Base-by-base conservation (phyloP, 1,140 invertebrate genomes). In the Temnothorax nylanderi region DNA sequence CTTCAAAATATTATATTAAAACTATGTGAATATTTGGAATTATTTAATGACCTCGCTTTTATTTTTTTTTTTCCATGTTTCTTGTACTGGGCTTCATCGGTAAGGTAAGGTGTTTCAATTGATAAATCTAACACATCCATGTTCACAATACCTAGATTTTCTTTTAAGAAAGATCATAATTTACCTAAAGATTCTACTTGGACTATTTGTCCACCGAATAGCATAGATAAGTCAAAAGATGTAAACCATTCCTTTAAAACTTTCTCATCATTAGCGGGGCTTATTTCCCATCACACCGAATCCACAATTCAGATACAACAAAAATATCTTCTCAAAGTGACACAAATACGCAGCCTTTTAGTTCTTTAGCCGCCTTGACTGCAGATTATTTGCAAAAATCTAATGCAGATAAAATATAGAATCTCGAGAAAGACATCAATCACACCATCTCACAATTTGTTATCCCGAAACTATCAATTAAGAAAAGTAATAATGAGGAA, bases 81-180 rank as follows among this genome's bases (percentile, higher is more conserved):
- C 95, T 94, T 95, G 85, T 89, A 87, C 74, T 87, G 85, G 81
- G 80, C 87, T 92, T 91, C 91, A 91, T 95, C 93, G 93, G 95
- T 93, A 96, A 96, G 96, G 96, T 96, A 96, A 96, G 96, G 88
- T 95, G 81, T 64, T 87, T 88, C 91, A 92, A 34, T 86, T 71
- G 65, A 81, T 88, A 91, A 78, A 60, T 34, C 56, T 18, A 62
- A 49, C 10, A 64, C 77, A 56, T 54, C 71, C 75, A 71, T 69
- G n/a, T 92, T 93, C 54, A 84, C 21, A 58, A 93, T 93, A 77
- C 91, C 93, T 11, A 93, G 91, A 88, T 89, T 93, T 85, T 89
- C 86, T 71, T 91, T 93, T 26, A 69, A 62, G 0, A 91, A 92
- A 78, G 64, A 86, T 67, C 32, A 64, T 26, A 41, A 65, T 26